These are phyloP conservation scores for Phoeniculus purpureus DNA, from an alignment of 2,797 vertebrate genomes.

Conservation along the genomic window DNA sequence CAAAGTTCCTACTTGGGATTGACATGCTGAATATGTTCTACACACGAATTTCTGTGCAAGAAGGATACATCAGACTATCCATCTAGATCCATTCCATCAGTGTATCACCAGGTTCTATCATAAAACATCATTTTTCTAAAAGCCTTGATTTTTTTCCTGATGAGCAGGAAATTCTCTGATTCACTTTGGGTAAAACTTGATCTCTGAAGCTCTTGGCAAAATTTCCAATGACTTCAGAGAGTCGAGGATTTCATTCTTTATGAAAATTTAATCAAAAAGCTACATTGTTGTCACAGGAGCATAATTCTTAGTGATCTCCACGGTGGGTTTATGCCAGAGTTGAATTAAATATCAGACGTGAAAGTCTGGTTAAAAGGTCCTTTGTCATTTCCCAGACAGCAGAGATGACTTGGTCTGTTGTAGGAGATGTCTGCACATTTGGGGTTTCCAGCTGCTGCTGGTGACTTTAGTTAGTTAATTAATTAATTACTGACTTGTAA, in stretches of 20 bases:
- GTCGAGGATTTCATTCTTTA: background rate
- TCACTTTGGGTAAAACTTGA: background rate
- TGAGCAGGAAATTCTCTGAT: background rate
- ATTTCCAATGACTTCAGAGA: background rate
- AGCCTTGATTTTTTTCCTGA: accelerated
- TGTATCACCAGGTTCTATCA: background rate
- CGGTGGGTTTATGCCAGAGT: background rate
- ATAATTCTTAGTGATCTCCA: background rate
- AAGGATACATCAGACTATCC: background rate
- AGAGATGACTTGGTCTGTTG: accelerated
- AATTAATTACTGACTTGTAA: too few species aligned
- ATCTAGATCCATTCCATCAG: background rate
- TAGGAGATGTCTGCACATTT: accelerated
- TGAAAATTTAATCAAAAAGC: background rate
- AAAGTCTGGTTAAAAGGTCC: background rate
- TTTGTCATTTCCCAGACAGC: background rate
- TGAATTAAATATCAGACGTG: background rate
- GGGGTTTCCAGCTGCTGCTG: background rate
- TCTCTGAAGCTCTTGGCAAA: background rate
- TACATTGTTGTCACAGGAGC: background rate
- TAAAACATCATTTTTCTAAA: background rate
- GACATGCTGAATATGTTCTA: accelerated
- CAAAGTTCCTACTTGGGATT: background rate
- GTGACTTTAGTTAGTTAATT: background rate
- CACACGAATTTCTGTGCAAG: background rate